Conservation (phyloP, 2,888 invertebrate genomes). For the Hymenopus coronatus region DNA sequence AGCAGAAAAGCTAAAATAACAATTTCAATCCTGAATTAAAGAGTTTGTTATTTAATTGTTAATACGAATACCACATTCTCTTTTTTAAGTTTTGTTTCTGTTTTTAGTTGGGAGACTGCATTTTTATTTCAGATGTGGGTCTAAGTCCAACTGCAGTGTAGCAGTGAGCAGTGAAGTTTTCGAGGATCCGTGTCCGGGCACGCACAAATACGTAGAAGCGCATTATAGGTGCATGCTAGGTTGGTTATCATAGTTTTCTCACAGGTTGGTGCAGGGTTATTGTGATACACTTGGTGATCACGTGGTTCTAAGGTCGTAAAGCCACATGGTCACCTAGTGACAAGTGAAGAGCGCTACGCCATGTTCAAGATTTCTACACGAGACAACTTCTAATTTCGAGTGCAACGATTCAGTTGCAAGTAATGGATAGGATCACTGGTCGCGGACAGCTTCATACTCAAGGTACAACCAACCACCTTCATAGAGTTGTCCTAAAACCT, state of each 20-base stretch:
- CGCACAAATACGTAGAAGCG: constrained; percentile 59
- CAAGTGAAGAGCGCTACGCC: background rate
- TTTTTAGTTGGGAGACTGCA: constrained; percentile 20
- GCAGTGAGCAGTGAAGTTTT: constrained; percentile 44
- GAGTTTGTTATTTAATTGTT: background rate
- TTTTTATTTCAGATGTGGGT: constrained; percentile 39
- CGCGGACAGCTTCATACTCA: background rate
- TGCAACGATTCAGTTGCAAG: background rate
- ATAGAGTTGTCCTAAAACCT: constrained; percentile 2
- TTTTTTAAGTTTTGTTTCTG: background rate
- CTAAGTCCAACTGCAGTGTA: constrained; percentile 39
- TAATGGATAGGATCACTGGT: background rate
- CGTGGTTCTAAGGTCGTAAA: background rate
- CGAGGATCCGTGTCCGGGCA: constrained; percentile 59
- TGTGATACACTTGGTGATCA: background rate
- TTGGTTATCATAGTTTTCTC: constrained; percentile 19
- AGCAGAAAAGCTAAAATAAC: background rate
- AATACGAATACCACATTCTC: background rate
- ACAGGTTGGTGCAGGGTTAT: background rate
- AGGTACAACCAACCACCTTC: constrained; percentile 3
- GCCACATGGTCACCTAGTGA: background rate
- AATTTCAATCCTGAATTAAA: background rate
- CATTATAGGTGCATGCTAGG: constrained; percentile 52
- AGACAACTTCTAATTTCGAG: background rate
- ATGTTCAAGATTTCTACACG: background rate